Evolutionary conservation across 2,797 vertebrate species (phyloP).

Genomic region (Anniella stebbinsi): DNA sequence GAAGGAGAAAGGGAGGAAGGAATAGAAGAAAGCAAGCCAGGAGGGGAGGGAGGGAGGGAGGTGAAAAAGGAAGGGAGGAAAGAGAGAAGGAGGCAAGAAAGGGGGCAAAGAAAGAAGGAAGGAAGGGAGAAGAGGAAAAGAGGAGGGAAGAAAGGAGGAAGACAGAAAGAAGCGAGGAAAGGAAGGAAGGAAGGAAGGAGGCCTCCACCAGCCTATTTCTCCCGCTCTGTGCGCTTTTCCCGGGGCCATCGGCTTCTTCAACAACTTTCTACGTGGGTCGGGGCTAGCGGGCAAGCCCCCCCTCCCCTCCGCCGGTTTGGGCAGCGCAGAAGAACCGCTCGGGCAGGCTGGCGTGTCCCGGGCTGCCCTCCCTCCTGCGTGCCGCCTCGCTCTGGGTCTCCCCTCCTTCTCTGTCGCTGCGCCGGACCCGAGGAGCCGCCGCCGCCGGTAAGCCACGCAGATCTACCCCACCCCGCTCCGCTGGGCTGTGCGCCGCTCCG

Average conservation of each 20-base stretch:
- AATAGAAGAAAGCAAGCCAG: not conserved
- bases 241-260: not conserved
- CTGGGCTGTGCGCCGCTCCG: too few species aligned
- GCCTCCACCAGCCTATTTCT: not conserved
- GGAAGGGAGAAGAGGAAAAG: not conserved
- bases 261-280: not conserved
- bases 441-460: slow-evolving; percentile 55
- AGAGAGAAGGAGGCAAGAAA: not conserved
- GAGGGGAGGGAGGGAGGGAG: not conserved
- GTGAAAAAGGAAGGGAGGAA: not conserved
- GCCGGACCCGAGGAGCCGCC: slow-evolving; percentile 50
- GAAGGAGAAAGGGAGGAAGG: slow-evolving; percentile 9
- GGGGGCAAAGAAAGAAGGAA: slow-evolving; percentile 18
- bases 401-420: not conserved
- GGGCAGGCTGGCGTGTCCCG: too few species aligned
- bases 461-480: not conserved
- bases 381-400: not conserved
- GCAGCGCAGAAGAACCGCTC: too few species aligned
- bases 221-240: not conserved
- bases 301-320: not conserved
- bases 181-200: not conserved
- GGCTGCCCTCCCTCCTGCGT: not conserved
- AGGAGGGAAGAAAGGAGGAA: not conserved
- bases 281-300: not conserved
- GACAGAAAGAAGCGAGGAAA: not conserved